Base-by-base conservation (phyloP, 2,888 invertebrate genomes). In the Kuschelorhynchus macadamiae region DNA sequence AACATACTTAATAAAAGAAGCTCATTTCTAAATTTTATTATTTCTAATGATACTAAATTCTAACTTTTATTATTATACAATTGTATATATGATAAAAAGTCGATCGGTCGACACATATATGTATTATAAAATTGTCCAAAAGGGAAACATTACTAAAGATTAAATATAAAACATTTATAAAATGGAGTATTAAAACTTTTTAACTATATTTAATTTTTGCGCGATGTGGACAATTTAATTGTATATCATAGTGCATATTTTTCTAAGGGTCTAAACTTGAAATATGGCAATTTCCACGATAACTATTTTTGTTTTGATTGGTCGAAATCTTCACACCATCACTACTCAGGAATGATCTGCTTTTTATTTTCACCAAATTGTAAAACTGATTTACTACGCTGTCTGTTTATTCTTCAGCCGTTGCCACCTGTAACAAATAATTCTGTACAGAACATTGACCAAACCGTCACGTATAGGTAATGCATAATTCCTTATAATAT, bases 61-160 rank as follows among this genome's bases (percentile, higher is more conserved):
- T 81, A 79, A 75, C 78, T 78, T 80, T 79, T 82, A 81, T 83
- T 83, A 83, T 82, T 53, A 70, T 70, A 70, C 70, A 70, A 82
- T 64, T 82, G 82, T 82, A 82, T n/a, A n/a, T 82, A 82, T 79
- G 80, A 77, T 79, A 82, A 82, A 72, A 82, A 81, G 80, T 79
- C 80, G 81, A 74, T 67, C 66, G 57, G 56, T 71, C 62, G 74
- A 80, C 77, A 77, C 79, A 81, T 47, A 68, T 47, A 60, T 79
- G 81, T 80, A 79, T 81, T 81, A 81, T 81, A 82, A 83, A 83
- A 81, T 77, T 79, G 81, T 82, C 81, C 81, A 78, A 79, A 77
- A 75, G 75, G 75, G 76, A 63, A 68, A 62, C 55, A 62, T 56
- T 46, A 57, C 57, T 67, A 67, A 59, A 57, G 50, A 67, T 62